These are phyloP conservation scores for Drosophila orosa DNA, from an alignment of 1,140 invertebrate species.

Conservation along the genomic window DNA sequence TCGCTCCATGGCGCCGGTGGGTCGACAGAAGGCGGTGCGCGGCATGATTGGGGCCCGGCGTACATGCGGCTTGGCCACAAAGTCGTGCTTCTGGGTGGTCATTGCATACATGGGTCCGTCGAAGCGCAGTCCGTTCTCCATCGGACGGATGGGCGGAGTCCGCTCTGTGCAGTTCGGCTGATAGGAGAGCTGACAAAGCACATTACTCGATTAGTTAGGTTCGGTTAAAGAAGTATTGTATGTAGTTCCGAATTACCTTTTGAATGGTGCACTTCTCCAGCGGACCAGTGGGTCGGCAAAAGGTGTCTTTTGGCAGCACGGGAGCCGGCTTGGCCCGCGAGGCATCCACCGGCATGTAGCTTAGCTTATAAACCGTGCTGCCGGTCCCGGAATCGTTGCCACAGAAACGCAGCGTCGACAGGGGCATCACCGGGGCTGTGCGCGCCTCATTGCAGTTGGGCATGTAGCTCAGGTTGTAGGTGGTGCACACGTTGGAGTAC, in stretches of 20 bases:
- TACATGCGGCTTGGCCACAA: conserved; percentile 87
- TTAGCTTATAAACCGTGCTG: conserved; percentile 85
- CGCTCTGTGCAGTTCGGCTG: conserved; percentile 85
- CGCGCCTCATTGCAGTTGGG: conserved; percentile 85
- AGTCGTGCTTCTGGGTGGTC: conserved; percentile 90
- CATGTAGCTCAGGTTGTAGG: conserved; percentile 84
- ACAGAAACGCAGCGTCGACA: conserved; percentile 58
- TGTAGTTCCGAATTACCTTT: conserved; percentile 82
- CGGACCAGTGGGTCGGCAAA: conserved; percentile 75
- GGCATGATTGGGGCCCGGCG: conserved; percentile 86
- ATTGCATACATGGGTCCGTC: conserved; percentile 89
- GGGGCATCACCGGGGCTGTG: conserved; percentile 82
- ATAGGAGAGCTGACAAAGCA: conserved; percentile 84
- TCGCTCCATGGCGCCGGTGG: conserved; percentile 85
- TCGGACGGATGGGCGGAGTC: conserved; percentile 78
- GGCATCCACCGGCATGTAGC: conserved; percentile 85
- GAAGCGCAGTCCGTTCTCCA: conserved; percentile 79
- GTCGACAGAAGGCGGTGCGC: conserved; percentile 84
- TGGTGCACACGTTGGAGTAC: conserved; percentile 76
- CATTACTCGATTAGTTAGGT: neutral
- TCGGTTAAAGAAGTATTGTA: neutral
- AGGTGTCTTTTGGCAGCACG: conserved; percentile 84
- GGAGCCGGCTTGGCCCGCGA: conserved; percentile 71
- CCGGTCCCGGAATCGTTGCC: conserved; percentile 59
- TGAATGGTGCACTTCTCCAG: conserved; percentile 85